phyloP scores from a whole-genome alignment of 1,140 invertebrate genomes.

The Tigriopus japonicus region DNA sequence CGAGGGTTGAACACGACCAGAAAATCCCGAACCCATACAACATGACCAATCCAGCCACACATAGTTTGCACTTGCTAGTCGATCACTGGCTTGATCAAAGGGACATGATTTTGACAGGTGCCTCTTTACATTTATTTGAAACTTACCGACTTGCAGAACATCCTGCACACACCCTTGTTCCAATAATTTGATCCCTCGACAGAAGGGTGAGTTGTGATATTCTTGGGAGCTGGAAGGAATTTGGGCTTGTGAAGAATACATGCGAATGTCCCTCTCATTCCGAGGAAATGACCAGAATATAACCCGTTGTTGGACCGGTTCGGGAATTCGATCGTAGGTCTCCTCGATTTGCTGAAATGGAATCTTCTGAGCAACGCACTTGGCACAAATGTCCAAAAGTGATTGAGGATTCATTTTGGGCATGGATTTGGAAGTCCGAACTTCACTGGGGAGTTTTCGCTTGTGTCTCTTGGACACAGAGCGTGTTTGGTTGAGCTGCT shows the following conservation, averaged over 20 bases:
- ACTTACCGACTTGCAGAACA: conserved; percentile 72
- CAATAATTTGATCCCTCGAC: conserved; percentile 58
- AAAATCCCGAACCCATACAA: too few relatives aligned
- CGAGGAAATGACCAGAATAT: conserved; percentile 73
- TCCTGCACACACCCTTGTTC: conserved; percentile 56
- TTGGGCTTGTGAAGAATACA: conserved; percentile 61
- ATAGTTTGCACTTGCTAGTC: too few relatives aligned
- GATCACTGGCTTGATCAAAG: too few relatives aligned
- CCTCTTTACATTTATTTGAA: too few relatives aligned
- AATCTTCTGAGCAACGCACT: conserved; percentile 58
- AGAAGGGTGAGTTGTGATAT: conserved; percentile 58
- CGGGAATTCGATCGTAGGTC: conserved; percentile 61
- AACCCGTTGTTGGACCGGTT: conserved; percentile 63
- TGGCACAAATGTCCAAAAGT: conserved; percentile 57
- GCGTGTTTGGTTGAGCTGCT: too few relatives aligned
- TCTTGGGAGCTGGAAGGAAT: conserved; percentile 30
- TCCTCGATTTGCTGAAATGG: conserved; percentile 71
- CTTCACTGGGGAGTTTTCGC: not conserved
- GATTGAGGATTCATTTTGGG: not conserved
- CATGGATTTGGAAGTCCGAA: not conserved
- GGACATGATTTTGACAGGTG: too few relatives aligned
- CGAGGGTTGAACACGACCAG: too few relatives aligned
- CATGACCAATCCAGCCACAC: too few relatives aligned
- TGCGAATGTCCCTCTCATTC: conserved; percentile 65
- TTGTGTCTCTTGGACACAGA: not conserved